Conservation (phyloP, 2,888 invertebrate species). For the Leptodirus hochenwartii region DNA sequence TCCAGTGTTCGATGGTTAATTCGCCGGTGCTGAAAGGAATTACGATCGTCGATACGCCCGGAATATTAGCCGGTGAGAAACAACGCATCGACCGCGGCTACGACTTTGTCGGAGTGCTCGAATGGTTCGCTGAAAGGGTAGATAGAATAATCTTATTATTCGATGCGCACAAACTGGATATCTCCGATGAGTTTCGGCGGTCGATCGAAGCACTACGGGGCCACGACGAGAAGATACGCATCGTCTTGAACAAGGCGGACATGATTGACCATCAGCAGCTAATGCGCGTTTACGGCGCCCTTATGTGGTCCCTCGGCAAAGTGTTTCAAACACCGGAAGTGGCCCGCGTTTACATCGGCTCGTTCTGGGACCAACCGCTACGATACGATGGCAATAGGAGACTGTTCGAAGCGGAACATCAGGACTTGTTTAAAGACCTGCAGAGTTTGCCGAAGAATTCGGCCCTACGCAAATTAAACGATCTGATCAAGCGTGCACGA, state of each 20-base stretch:
- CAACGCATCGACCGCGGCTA: constrained; percentile 87
- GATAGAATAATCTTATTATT: constrained; percentile 94
- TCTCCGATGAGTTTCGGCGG: constrained; percentile 93
- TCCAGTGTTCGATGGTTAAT: constrained; percentile 82
- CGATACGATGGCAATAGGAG: constrained; percentile 84
- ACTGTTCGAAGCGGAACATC: constrained; percentile 87
- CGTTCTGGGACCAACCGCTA: constrained; percentile 96
- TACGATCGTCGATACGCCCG: constrained; percentile 95
- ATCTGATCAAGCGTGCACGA: constrained; percentile 90
- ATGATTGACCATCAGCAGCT: constrained; percentile 98
- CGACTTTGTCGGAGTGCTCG: constrained; percentile 93
- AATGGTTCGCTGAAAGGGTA: constrained; percentile 98
- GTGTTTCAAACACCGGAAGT: constrained; percentile 97
- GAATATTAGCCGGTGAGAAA: constrained; percentile 69
- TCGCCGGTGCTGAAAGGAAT: constrained; percentile 88
- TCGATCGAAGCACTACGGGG: constrained; percentile 92
- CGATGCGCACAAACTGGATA: constrained; percentile 97
- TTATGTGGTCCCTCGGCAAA: constrained; percentile 99
- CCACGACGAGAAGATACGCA: constrained; percentile 94
- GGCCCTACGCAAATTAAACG: constrained; percentile 89
- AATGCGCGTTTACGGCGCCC: constrained; percentile 95
- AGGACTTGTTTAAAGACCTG: constrained; percentile 85
- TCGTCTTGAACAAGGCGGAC: constrained; percentile 96
- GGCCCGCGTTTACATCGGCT: constrained; percentile 95
- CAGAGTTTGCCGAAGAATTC: constrained; percentile 92